phyloP scores from a whole-genome alignment of 2,888 invertebrate species.

The Drosophila melanosoma region DNA sequence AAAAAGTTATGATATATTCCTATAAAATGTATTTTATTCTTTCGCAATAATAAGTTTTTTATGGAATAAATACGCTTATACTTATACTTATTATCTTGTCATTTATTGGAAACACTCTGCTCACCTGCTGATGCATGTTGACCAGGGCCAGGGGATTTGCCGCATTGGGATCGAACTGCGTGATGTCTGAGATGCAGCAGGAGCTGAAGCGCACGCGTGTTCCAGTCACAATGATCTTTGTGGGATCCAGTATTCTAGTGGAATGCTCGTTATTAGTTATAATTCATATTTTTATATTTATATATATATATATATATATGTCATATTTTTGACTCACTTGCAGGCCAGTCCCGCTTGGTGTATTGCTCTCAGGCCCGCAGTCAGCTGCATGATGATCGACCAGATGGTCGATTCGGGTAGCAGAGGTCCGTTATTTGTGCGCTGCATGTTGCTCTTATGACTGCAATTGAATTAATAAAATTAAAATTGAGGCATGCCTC shows the following conservation, averaged over 20 bases:
- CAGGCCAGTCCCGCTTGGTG: conserved; percentile 90
- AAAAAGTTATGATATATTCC: not conserved
- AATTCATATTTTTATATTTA: not conserved
- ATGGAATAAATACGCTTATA: not conserved
- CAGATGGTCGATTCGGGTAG: conserved; percentile 96
- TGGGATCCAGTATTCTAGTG: conserved; percentile 93
- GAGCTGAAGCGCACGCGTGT: conserved; percentile 93
- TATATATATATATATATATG: too few relatives aligned
- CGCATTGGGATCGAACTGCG: conserved; percentile 90
- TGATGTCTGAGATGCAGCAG: conserved; percentile 92
- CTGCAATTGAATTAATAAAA: conserved; percentile 56
- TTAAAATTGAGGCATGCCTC: not conserved
- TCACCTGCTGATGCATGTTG: conserved; percentile 89
- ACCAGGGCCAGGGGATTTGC: conserved; percentile 88
- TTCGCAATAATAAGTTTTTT: not conserved
- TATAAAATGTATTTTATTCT: too few relatives aligned
- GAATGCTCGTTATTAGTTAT: not conserved
- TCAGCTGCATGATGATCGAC: conserved; percentile 97
- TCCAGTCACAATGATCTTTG: conserved; percentile 94
- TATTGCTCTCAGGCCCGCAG: conserved; percentile 95
- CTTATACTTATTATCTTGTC: not conserved
- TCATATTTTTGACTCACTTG: conserved; percentile 85
- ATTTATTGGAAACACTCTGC: not conserved
- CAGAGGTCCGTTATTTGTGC: conserved; percentile 89
- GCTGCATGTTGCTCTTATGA: conserved; percentile 85